phyloP scores from a whole-genome alignment of 2,113 vertebrate genomes.

The Burhinus bistriatus region DNA sequence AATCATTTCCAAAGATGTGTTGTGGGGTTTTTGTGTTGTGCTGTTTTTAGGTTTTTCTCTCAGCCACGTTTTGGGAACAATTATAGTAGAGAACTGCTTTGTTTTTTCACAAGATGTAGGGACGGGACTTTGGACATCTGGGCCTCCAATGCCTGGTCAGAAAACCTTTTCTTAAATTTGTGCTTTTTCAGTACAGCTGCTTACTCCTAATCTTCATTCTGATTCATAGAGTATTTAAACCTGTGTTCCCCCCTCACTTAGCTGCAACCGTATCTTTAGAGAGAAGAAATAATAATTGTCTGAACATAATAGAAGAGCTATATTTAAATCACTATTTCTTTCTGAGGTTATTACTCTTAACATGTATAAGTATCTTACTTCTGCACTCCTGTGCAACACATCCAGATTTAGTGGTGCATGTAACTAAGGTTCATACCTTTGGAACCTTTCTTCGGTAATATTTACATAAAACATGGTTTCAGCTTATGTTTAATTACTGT shows the following conservation, averaged over 20 bases:
- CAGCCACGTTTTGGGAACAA: background rate
- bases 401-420: background rate
- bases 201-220: background rate
- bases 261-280: background rate
- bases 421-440: background rate
- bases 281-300: background rate
- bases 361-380: background rate
- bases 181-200: background rate
- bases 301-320: background rate
- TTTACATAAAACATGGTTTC: background rate
- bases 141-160: background rate
- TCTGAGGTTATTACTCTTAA: background rate
- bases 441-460: background rate
- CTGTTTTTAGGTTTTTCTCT: background rate
- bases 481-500: background rate
- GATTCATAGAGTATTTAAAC: background rate
- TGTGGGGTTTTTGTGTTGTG: background rate
- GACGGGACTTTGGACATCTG: background rate
- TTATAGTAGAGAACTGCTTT: background rate
- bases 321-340: background rate
- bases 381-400: background rate
- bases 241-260: background rate
- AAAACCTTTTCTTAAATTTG: background rate
- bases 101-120: background rate
- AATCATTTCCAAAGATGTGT: background rate